A percentile compares a stretch with the other conserved stretches of the same genome.
These are phyloP conservation scores for Caiman crocodilus DNA, from an alignment of 2,797 vertebrate genomes.

Conservation along the genomic window DNA sequence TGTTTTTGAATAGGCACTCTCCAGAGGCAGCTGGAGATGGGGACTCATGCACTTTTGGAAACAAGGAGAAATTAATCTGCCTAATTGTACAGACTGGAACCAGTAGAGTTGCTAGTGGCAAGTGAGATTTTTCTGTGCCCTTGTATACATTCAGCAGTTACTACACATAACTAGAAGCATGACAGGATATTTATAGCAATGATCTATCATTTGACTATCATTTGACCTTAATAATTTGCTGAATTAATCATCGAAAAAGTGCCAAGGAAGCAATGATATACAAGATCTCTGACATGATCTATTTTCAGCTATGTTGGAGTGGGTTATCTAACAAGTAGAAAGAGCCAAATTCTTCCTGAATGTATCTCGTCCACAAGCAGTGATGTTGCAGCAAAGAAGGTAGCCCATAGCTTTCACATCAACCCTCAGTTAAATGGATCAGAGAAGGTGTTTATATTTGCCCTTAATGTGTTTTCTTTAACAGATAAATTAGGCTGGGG, in stretches of 20 bases:
- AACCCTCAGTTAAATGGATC: slow-evolving; percentile 54
- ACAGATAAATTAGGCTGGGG: slow-evolving; percentile 45
- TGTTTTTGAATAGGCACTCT: slow-evolving; percentile 29
- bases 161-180: slow-evolving; percentile 62
- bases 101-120: neutral
- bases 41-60: slow-evolving; percentile 4
- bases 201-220: slow-evolving; percentile 45
- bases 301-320: slow-evolving; percentile 54
- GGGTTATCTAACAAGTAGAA: slow-evolving; percentile 35
- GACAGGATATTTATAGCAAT: slow-evolving; percentile 71
- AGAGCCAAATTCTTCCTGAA: neutral
- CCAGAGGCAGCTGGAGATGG: neutral
- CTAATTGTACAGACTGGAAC: slow-evolving; percentile 28
- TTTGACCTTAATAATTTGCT: slow-evolving; percentile 80
- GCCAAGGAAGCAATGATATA: slow-evolving; percentile 59
- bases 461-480: slow-evolving; percentile 67
- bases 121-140: slow-evolving; percentile 12
- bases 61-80: slow-evolving; percentile 44
- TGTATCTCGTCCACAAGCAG: slow-evolving; percentile 6
- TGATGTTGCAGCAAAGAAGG: slow-evolving; percentile 11
- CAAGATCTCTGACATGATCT: slow-evolving; percentile 63
- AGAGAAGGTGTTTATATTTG: slow-evolving; percentile 64
- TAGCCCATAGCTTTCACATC: slow-evolving; percentile 61
- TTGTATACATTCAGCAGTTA: slow-evolving; percentile 64
- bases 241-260: slow-evolving; percentile 76